These are phyloP conservation scores for Argopecten irradians DNA, from an alignment of 1,140 invertebrate genomes.

Conservation along the genomic window DNA sequence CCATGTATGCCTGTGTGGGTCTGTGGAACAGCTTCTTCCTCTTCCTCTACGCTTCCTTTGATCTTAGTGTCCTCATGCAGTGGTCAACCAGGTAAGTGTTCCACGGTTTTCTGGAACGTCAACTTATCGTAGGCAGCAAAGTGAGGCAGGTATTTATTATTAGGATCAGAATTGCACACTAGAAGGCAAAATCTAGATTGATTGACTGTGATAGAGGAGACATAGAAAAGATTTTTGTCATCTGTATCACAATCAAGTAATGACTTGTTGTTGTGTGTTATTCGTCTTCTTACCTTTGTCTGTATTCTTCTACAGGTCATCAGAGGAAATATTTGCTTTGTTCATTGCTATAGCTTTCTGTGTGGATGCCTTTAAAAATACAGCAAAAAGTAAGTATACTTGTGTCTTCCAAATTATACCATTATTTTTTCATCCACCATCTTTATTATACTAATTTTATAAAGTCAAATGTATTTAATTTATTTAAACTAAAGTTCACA, in stretches of 20 bases:
- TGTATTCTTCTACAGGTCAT: constrained; percentile 79
- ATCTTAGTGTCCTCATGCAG: constrained; percentile 82
- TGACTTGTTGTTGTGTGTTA: too few species aligned
- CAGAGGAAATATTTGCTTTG: constrained; percentile 85
- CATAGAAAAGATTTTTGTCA: too few species aligned
- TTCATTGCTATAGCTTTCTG: constrained; percentile 84
- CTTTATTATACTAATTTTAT: background rate
- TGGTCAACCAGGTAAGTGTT: constrained; percentile 81
- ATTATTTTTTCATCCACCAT: background rate
- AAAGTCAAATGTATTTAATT: too few species aligned
- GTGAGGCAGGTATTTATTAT: too few species aligned
- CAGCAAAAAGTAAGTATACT: constrained; percentile 78
- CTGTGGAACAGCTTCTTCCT: constrained; percentile 83
- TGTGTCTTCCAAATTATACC: background rate
- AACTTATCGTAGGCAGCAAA: too few species aligned
- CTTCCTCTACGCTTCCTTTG: constrained; percentile 82
- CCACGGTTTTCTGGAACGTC: too few species aligned
- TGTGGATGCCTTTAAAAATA: constrained; percentile 81
- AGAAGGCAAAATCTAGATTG: too few species aligned
- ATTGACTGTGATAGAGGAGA: too few species aligned
- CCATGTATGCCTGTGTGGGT: constrained; percentile 83
- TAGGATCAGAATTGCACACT: too few species aligned
- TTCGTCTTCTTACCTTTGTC: too few species aligned
- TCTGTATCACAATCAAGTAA: too few species aligned
- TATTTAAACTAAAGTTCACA: too few species aligned